phyloP scores from a whole-genome alignment of 2,888 invertebrate genomes.

The Hipparchia semele region DNA sequence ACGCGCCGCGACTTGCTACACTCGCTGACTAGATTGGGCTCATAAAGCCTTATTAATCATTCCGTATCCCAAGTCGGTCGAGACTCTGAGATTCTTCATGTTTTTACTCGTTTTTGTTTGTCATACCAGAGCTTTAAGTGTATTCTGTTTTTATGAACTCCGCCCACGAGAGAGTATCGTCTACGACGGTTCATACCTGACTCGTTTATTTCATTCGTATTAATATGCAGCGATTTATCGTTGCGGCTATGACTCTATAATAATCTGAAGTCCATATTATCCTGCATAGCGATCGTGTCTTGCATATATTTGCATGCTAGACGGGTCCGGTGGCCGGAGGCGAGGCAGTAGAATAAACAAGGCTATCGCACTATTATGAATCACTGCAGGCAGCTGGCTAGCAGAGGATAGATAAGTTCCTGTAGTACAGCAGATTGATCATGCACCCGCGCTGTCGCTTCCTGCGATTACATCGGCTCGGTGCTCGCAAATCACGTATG shows the following conservation, averaged over 20 bases:
- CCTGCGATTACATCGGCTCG: slow-evolving; percentile 75
- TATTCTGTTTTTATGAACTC: slow-evolving; percentile 14
- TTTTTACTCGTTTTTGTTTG: slow-evolving; percentile 34
- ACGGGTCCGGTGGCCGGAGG: slow-evolving; percentile 46
- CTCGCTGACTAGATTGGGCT: slow-evolving; percentile 55
- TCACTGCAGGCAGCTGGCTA: slow-evolving; percentile 64
- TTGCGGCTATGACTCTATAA: slow-evolving; percentile 21
- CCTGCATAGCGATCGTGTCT: slow-evolving; percentile 28
- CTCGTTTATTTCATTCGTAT: slow-evolving; percentile 20
- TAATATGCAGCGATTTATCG: slow-evolving; percentile 12
- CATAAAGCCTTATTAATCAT: slow-evolving; percentile 59
- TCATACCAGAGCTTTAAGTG: slow-evolving; percentile 18
- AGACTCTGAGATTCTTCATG: slow-evolving; percentile 30
- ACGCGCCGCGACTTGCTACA: slow-evolving; percentile 68
- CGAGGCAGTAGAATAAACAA: slow-evolving; percentile 58
- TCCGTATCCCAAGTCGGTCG: slow-evolving; percentile 27
- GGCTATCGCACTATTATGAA: slow-evolving; percentile 63
- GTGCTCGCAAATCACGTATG: slow-evolving; percentile 74
- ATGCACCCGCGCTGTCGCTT: slow-evolving; percentile 60
- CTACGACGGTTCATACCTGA: not conserved
- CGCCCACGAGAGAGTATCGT: not conserved
- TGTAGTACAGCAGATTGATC: slow-evolving; percentile 58
- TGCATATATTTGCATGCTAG: slow-evolving; percentile 44
- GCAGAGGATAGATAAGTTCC: slow-evolving; percentile 76
- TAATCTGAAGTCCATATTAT: slow-evolving; percentile 20